phyloP scores from a whole-genome alignment of 2,113 vertebrate genomes.

The Phalacrocorax brasilianus region DNA sequence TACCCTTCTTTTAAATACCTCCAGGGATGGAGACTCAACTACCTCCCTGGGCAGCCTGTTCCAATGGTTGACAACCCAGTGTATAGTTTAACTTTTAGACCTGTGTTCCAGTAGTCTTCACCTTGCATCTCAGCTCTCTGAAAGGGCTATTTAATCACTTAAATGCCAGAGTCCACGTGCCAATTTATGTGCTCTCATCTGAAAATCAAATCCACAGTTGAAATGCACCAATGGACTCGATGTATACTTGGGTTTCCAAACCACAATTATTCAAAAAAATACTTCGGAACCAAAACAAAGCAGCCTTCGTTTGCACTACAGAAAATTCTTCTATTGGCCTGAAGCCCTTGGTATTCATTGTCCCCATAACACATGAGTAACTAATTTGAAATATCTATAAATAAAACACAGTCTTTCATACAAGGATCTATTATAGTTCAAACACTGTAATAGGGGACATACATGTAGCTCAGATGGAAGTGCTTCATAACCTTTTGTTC shows the following conservation, averaged over 20 bases:
- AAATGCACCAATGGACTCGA: background rate
- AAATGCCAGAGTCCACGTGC: background rate
- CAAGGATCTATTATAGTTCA: background rate
- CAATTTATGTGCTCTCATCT: background rate
- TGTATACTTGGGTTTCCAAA: background rate
- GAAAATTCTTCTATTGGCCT: background rate
- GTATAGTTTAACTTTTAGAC: background rate
- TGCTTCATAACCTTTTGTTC: background rate
- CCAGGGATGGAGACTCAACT: too few relatives aligned
- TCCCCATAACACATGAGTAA: background rate
- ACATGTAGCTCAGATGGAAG: background rate
- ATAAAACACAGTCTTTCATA: background rate
- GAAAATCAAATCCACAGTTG: background rate
- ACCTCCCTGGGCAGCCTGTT: too few relatives aligned
- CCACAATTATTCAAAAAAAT: background rate
- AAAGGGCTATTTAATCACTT: background rate
- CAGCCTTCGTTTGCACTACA: background rate
- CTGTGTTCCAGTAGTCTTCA: background rate
- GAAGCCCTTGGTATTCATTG: background rate
- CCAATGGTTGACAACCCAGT: background rate
- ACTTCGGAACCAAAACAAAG: background rate
- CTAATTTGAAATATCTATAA: conserved; percentile 11
- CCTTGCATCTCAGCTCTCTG: background rate
- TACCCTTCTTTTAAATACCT: too few relatives aligned
- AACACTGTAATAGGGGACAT: background rate